Conservation (phyloP, 1,140 invertebrate genomes). For the Drosophila auraria region DNA sequence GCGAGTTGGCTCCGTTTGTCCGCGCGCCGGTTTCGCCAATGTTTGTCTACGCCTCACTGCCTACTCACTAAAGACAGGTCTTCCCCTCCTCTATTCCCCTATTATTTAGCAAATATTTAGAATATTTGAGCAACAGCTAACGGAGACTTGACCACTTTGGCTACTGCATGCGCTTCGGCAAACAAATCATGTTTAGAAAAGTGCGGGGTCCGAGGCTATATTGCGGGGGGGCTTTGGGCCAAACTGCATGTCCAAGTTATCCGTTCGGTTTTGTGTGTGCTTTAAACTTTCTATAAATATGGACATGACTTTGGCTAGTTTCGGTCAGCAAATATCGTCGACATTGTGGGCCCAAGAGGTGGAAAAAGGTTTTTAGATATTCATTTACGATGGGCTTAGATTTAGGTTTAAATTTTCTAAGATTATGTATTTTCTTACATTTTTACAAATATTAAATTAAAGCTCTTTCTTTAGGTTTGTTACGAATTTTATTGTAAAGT, state of each 20-base stretch:
- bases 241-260: slow-evolving; percentile 58
- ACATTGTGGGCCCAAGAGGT: slow-evolving; percentile 5
- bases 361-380: neutral
- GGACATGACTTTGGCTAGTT: slow-evolving; percentile 54
- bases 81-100: slow-evolving; percentile 27
- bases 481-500: no score
- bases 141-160: slow-evolving; percentile 66
- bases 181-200: slow-evolving; percentile 70
- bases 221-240: slow-evolving; percentile 10
- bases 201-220: slow-evolving; percentile 4
- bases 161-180: slow-evolving; percentile 76
- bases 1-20: slow-evolving; percentile 26
- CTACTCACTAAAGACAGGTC: slow-evolving; percentile 55
- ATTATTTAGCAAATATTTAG: slow-evolving; percentile 84
- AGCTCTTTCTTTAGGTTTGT: no score
- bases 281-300: slow-evolving; percentile 79
- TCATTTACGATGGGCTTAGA: neutral
- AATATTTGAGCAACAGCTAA: slow-evolving; percentile 77
- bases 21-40: slow-evolving; percentile 53
- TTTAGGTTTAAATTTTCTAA: neutral
- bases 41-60: slow-evolving; percentile 69
- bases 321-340: slow-evolving; percentile 22
- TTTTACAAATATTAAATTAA: neutral
- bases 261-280: slow-evolving; percentile 37
- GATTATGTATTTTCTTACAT: neutral